Conservation (phyloP, 2,797 vertebrate genomes). For the Sebastes hubbsi region DNA sequence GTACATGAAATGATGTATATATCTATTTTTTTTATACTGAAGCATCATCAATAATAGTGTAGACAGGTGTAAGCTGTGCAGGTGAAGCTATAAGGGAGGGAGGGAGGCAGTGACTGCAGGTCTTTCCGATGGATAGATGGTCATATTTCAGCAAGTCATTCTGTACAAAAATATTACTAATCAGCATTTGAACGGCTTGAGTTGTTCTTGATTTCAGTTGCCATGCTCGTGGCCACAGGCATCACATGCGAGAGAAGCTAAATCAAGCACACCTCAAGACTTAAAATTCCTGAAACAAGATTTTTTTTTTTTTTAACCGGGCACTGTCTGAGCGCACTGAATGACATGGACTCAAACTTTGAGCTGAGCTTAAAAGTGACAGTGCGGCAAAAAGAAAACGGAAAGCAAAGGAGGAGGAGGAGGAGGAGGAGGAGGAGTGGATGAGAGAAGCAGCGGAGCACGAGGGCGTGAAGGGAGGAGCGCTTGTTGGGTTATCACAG, state of each 20-base stretch:
- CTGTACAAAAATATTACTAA: not conserved
- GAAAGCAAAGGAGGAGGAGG: slow-evolving; percentile 37
- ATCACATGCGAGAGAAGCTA: slow-evolving; percentile 47
- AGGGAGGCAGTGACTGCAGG: slow-evolving; percentile 7
- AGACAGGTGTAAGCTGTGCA: slow-evolving; percentile 24
- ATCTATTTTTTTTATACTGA: not conserved
- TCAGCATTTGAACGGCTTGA: not conserved
- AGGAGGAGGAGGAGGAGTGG: slow-evolving; percentile 18
- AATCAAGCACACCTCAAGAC: slow-evolving; percentile 40
- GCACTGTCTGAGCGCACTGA: not conserved
- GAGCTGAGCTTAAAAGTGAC: slow-evolving; percentile 24
- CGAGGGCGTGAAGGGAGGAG: slow-evolving; percentile 54
- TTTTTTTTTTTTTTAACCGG: not conserved
- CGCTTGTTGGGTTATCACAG: slow-evolving; percentile 65
- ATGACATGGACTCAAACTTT: slow-evolving; percentile 24
- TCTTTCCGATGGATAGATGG: slow-evolving; percentile 16
- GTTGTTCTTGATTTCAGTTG: slow-evolving; percentile 43
- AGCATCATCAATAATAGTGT: slow-evolving; percentile 21
- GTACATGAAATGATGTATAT: not conserved
- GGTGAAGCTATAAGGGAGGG: slow-evolving; percentile 20
- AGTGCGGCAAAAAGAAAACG: slow-evolving; percentile 5
- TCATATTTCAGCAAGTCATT: slow-evolving; percentile 21
- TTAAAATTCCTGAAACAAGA: not conserved
- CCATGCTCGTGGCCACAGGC: slow-evolving; percentile 29
- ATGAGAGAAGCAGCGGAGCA: slow-evolving; percentile 53